Base-by-base conservation (phyloP, 2,797 vertebrate species). In the Darevskia nairensis region DNA sequence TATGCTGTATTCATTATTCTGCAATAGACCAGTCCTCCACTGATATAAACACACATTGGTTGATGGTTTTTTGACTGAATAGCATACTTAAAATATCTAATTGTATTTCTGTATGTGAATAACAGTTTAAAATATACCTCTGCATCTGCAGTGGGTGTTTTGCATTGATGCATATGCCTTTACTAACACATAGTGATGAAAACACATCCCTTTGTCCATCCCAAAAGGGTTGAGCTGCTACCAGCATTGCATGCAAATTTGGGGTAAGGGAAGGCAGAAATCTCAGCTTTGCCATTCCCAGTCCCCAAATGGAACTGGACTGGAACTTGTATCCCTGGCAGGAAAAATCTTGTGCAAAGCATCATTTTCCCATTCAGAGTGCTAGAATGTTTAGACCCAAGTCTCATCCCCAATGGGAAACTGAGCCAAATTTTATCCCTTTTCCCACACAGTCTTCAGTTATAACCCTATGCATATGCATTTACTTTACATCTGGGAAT, bases 81-180 rank as follows among this genome's bases (percentile, higher is more conserved):
- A 11, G 13, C 35, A 59, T 75, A 55, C 41, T 84, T 25, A 32
- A 46, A 83, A 84, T 75, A 82, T 4, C 8, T 25, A 55, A 50
- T 71, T 83, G 44, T 39, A 19, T 19, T 83, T 71, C 29, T 71
- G 11, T 71, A 71, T 50, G 44, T 35, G 46, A 50, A 25, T n/a
- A 71, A 71, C 68, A 83, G 10, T 71, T 85, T 41, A 85, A 85
- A 76, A 44, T 64, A 64, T 44, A 44, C 59, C 35, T 64, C 79
- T 39, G 79, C 55, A 39, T 21, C 19, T 19, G 27, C 72, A 85
- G 27, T 6, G 3, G n/a, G 15, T 85, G 74, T 39, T 85, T 78
- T 66, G 59, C 61, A 27, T 6, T 77, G 59, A 68, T 66, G 39
- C 55, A 11, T 6, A 44, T 13, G 39, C 35, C 10, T 25, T 81